Evolutionary conservation across 2,113 vertebrate species (phyloP).

Genomic region (Ciconia boyciana): DNA sequence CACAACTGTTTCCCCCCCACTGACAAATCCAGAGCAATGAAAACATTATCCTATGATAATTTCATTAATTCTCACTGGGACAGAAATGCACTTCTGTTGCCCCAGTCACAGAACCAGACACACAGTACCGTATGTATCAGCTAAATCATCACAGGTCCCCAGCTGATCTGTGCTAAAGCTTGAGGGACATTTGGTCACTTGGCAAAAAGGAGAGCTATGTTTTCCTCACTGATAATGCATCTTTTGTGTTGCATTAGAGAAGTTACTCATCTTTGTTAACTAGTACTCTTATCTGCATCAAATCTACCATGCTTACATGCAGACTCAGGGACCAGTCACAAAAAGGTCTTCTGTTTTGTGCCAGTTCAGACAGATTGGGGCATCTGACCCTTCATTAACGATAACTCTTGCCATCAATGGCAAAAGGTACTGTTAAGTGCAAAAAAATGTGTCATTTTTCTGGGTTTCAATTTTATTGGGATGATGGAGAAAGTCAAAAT

Average conservation of each 20-base stretch:
- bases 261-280: neutral
- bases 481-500: neutral
- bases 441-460: neutral
- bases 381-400: neutral
- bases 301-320: neutral
- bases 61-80: neutral
- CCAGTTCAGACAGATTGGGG: neutral
- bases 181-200: neutral
- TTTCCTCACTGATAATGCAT: neutral
- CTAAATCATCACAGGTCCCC: neutral
- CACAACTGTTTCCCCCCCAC: neutral
- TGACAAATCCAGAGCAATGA: neutral
- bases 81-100: neutral
- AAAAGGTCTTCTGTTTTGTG: neutral
- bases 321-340: neutral
- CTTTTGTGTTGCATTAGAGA: neutral
- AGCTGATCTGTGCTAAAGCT: neutral
- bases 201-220: neutral
- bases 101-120: neutral
- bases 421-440: neutral
- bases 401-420: neutral
- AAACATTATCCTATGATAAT: neutral
- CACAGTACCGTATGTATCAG: neutral
- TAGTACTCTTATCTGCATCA: neutral
- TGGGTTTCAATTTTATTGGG: neutral